These are phyloP conservation scores for Teleogryllus oceanicus DNA, from an alignment of 2,888 invertebrate species.

Conservation along the genomic window DNA sequence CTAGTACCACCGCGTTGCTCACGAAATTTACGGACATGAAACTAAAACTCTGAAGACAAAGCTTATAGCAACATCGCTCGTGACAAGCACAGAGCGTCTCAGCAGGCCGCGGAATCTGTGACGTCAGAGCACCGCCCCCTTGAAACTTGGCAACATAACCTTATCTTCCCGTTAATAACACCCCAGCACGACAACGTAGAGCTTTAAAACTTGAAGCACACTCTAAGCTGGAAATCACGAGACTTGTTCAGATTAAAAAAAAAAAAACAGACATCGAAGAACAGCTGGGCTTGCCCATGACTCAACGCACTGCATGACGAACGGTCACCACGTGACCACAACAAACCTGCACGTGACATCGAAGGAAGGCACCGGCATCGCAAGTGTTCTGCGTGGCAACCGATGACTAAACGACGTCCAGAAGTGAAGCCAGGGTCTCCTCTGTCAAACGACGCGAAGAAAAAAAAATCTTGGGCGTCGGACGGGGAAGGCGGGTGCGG, in stretches of 20 bases:
- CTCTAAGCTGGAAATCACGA: too few relatives aligned
- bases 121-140: constrained; percentile 3
- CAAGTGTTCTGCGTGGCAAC: background rate
- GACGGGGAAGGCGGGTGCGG: background rate
- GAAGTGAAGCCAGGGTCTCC: background rate
- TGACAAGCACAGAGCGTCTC: background rate
- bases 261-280: background rate
- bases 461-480: background rate
- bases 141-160: background rate
- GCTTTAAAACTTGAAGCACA: background rate
- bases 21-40: too few relatives aligned
- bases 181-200: background rate
- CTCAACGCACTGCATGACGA: background rate
- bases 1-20: too few relatives aligned
- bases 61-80: too few relatives aligned
- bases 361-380: background rate
- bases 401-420: background rate
- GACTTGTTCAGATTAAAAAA: background rate
- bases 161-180: background rate
- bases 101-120: background rate
- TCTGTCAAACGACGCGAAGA: too few relatives aligned
- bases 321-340: background rate
- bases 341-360: background rate
- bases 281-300: too few relatives aligned
- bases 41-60: too few relatives aligned